A percentile compares a stretch with the other conserved stretches of the same genome.
These are phyloP conservation scores for Beris morrisii DNA, from an alignment of 2,888 invertebrate genomes.

Conservation along the genomic window DNA sequence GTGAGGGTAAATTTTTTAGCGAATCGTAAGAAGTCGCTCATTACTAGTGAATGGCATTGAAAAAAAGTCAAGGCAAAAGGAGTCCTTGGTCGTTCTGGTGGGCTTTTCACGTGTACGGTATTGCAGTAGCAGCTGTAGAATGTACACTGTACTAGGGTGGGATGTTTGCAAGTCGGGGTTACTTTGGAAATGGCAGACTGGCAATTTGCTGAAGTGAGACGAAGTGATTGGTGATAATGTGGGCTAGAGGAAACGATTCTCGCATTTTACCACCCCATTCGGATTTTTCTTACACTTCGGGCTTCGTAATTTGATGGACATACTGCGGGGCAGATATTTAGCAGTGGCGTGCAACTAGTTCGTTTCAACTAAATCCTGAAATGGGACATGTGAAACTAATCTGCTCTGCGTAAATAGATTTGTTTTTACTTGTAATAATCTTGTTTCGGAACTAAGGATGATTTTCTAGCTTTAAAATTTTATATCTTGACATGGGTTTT, in stretches of 20 bases:
- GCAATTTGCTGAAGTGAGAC: constrained; percentile 26
- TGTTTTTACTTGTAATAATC: too few species aligned
- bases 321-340: constrained; percentile 13
- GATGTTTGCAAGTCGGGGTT: constrained; percentile 1
- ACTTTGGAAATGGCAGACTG: neutral
- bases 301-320: constrained; percentile 4
- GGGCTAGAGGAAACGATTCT: constrained; percentile 27
- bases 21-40: constrained; percentile 35
- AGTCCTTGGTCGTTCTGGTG: constrained; percentile 8
- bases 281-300: constrained; percentile 21
- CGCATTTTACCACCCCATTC: constrained; percentile 21
- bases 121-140: neutral
- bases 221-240: constrained; percentile 23
- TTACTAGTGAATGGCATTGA: constrained; percentile 14
- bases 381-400: too few species aligned
- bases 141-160: neutral
- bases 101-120: neutral
- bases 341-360: constrained; percentile 25
- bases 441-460: too few species aligned
- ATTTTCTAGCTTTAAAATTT: too few species aligned
- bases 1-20: constrained; percentile 30
- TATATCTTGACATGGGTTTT: too few species aligned
- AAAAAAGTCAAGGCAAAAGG: constrained; percentile 8
- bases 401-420: too few species aligned
- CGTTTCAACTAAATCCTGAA: too few species aligned